A percentile compares a stretch with the other conserved stretches of the same genome.
Conservation (phyloP, 2,888 invertebrate species). For the Deroplatys truncata region DNA sequence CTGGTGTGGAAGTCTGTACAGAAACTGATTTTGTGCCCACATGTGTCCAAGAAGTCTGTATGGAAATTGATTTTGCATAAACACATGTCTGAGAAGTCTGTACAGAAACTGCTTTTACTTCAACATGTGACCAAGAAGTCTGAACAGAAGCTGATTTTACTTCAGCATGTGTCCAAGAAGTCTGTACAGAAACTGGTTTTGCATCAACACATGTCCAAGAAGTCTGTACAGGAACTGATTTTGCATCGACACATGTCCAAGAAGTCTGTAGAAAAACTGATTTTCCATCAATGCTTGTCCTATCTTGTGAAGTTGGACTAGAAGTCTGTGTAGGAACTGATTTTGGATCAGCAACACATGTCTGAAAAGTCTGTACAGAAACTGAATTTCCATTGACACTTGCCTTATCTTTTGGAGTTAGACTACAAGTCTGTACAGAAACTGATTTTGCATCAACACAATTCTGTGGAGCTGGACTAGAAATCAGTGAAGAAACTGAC, state of each 20-base stretch:
- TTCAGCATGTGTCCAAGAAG: background rate
- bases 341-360: background rate
- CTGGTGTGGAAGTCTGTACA: background rate
- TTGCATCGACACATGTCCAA: no score
- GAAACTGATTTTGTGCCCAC: background rate
- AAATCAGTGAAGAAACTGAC: no score
- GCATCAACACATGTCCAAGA: no score
- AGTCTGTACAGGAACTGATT: no score
- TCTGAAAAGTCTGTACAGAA: background rate
- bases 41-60: background rate
- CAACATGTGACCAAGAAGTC: background rate
- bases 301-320: background rate
- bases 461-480: no score
- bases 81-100: background rate
- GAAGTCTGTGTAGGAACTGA: background rate
- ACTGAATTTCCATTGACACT: background rate
- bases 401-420: no score
- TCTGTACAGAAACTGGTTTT: background rate
- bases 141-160: background rate
- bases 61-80: background rate
- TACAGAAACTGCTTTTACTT: background rate
- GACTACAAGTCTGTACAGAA: background rate
- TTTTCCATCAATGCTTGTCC: background rate
- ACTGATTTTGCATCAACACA: no score
- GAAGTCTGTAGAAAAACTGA: background rate